These are phyloP conservation scores for Drosophila nigrodunni DNA, from an alignment of 1,140 invertebrate species.

Conservation along the genomic window DNA sequence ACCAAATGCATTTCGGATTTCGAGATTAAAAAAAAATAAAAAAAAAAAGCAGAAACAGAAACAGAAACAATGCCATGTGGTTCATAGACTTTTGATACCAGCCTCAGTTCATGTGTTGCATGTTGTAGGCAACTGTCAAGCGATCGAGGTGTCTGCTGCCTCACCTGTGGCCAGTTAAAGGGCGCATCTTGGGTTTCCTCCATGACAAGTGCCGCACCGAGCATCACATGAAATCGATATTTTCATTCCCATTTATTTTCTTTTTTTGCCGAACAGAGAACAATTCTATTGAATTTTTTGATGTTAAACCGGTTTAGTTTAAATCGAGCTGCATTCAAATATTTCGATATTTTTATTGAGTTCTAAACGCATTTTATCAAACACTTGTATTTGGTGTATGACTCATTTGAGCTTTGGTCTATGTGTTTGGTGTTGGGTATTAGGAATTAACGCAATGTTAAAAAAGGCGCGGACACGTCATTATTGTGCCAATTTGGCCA, in stretches of 20 bases:
- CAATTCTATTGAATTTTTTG: slow-evolving; percentile 71
- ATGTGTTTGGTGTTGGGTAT: neutral
- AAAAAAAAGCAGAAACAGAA: too few species aligned
- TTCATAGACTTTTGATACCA: slow-evolving; percentile 32
- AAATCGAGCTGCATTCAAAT: slow-evolving; percentile 53
- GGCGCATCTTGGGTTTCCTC: slow-evolving; percentile 53
- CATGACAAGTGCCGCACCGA: slow-evolving; percentile 44
- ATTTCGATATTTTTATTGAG: slow-evolving; percentile 75
- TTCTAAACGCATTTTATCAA: slow-evolving; percentile 60
- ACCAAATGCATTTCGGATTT: slow-evolving; percentile 31
- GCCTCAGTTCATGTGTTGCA: slow-evolving; percentile 15
- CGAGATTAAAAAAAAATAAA: neutral
- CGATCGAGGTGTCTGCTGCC: slow-evolving; percentile 22
- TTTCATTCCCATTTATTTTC: slow-evolving; percentile 32
- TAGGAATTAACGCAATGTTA: slow-evolving; percentile 37
- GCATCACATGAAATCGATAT: slow-evolving; percentile 75
- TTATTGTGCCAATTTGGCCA: slow-evolving; percentile 31
- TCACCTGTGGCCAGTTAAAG: slow-evolving; percentile 21
- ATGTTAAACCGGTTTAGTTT: slow-evolving; percentile 59
- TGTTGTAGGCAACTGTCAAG: slow-evolving; percentile 40
- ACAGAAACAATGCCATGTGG: slow-evolving; percentile 23
- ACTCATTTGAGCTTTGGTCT: slow-evolving; percentile 64
- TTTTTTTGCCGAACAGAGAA: slow-evolving; percentile 46
- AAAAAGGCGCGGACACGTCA: slow-evolving; percentile 37
- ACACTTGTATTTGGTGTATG: slow-evolving; percentile 36